These are phyloP conservation scores for Alentia gelatinosa DNA, from an alignment of 2,888 invertebrate genomes.

Conservation along the genomic window DNA sequence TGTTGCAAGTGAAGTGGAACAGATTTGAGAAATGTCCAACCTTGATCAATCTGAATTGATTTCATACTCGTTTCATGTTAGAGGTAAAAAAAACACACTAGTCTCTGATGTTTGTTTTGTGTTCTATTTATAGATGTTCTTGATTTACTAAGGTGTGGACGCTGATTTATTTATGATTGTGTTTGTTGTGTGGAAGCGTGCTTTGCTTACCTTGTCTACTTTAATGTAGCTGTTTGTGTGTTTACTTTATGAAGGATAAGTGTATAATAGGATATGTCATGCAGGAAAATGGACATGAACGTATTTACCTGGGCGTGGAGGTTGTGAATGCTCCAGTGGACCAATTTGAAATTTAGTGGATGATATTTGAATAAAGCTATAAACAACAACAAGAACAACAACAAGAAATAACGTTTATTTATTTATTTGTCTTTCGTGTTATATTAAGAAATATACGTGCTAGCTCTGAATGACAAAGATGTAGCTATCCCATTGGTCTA, in stretches of 20 bases:
- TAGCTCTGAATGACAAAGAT: too few species aligned
- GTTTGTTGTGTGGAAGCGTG: slow-evolving; percentile 31
- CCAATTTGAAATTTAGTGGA: neutral
- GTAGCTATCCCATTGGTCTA: too few species aligned
- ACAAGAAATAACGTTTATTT: too few species aligned
- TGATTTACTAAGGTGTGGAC: slow-evolving; percentile 29
- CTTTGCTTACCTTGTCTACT: slow-evolving; percentile 37
- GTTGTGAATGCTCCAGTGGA: neutral
- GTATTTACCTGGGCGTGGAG: neutral
- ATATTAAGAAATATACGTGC: too few species aligned
- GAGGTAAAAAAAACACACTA: neutral
- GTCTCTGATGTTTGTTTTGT: slow-evolving; percentile 32
- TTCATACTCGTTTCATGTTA: neutral
- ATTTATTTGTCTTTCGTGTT: too few species aligned
- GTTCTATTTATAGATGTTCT: slow-evolving; percentile 20
- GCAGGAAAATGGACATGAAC: neutral
- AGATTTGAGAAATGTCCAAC: too few species aligned
- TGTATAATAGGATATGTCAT: neutral
- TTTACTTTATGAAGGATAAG: neutral
- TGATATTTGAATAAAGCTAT: slow-evolving; percentile 22
- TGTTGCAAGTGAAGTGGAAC: too few species aligned
- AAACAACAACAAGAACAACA: too few species aligned
- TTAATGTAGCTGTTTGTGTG: neutral
- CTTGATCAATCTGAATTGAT: too few species aligned
- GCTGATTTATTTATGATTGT: slow-evolving; percentile 12